A percentile compares a stretch with the other conserved stretches of the same genome.
Evolutionary conservation across 2,113 vertebrate genomes (phyloP).

Genomic region (Polypterus senegalus): DNA sequence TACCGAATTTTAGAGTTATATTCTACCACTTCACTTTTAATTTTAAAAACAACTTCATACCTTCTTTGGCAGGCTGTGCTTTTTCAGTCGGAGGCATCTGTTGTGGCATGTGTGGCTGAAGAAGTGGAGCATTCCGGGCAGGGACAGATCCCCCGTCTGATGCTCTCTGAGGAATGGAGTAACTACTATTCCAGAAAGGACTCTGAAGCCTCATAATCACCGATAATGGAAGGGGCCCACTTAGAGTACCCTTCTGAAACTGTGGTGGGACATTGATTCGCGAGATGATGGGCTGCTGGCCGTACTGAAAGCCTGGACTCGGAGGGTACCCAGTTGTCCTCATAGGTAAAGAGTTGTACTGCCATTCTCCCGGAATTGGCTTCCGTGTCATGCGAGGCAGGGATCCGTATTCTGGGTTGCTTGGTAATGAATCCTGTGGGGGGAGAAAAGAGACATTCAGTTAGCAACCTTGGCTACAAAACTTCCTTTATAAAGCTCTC

Average conservation of each 20-base stretch:
- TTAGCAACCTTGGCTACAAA: no score
- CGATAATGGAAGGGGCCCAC: conserved; percentile 65
- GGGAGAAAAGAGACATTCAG: neutral
- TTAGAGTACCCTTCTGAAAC: conserved; percentile 26
- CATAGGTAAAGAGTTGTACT: conserved; percentile 21
- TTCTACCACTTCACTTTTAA: no score
- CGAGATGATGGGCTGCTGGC: conserved; percentile 53
- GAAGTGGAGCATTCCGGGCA: conserved; percentile 16
- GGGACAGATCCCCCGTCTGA: conserved; percentile 17
- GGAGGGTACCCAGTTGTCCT: conserved; percentile 26
- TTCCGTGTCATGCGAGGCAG: conserved; percentile 6
- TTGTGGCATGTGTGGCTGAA: neutral
- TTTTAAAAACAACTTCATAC: no score
- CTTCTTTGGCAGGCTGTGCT: no score
- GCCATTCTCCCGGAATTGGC: conserved; percentile 8
- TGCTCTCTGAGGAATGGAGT: neutral
- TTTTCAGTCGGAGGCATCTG: neutral
- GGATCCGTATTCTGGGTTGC: neutral
- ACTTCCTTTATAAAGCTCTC: no score
- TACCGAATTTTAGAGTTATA: no score
- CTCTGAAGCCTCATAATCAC: conserved; percentile 78
- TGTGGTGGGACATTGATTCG: conserved; percentile 68
- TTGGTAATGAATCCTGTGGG: conserved; percentile 14
- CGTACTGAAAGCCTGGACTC: conserved; percentile 34
- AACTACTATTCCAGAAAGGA: conserved; percentile 30